phyloP scores from a whole-genome alignment of 2,888 invertebrate species.

The Eudasyphora cyanicolor region DNA sequence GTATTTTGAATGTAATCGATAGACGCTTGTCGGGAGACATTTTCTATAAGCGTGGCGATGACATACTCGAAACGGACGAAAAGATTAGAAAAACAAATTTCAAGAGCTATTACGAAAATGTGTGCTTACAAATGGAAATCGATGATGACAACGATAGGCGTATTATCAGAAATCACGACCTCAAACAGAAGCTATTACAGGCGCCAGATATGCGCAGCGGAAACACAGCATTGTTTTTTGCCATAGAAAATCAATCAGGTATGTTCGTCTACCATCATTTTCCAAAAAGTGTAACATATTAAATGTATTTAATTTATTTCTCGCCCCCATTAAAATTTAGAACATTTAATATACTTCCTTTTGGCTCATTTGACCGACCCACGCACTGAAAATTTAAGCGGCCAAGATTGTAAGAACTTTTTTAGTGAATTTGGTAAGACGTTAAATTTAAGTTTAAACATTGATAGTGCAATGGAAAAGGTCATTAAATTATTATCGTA shows the following conservation, averaged over 20 bases:
- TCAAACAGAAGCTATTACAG: slow-evolving; percentile 71
- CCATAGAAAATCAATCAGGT: slow-evolving; percentile 74
- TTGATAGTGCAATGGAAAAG: slow-evolving; percentile 74
- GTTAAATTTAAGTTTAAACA: slow-evolving; percentile 70
- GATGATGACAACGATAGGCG: slow-evolving; percentile 33
- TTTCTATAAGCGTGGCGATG: slow-evolving; percentile 64
- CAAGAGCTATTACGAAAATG: slow-evolving; percentile 68
- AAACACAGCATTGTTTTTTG: slow-evolving; percentile 73
- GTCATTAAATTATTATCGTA: slow-evolving; percentile 68
- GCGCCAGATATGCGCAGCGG: slow-evolving; percentile 74
- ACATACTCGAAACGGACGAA: slow-evolving; percentile 49
- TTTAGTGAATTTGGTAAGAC: slow-evolving; percentile 70
- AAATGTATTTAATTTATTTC: not conserved
- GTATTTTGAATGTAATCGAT: slow-evolving; percentile 73
- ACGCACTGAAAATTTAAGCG: slow-evolving; percentile 73
- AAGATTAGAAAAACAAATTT: slow-evolving; percentile 46
- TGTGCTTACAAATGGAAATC: slow-evolving; percentile 50
- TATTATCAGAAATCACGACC: slow-evolving; percentile 51
- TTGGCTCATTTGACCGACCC: slow-evolving; percentile 76
- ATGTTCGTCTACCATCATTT: slow-evolving; percentile 29
- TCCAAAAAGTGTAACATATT: not conserved
- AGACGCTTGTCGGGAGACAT: slow-evolving; percentile 66
- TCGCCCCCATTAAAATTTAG: slow-evolving; percentile 69
- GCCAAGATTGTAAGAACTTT: slow-evolving; percentile 74
- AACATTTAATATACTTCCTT: slow-evolving; percentile 75